Evolutionary conservation across 2,888 invertebrate genomes (phyloP).

Genomic region (Drosophila pseudotakahashii): DNA sequence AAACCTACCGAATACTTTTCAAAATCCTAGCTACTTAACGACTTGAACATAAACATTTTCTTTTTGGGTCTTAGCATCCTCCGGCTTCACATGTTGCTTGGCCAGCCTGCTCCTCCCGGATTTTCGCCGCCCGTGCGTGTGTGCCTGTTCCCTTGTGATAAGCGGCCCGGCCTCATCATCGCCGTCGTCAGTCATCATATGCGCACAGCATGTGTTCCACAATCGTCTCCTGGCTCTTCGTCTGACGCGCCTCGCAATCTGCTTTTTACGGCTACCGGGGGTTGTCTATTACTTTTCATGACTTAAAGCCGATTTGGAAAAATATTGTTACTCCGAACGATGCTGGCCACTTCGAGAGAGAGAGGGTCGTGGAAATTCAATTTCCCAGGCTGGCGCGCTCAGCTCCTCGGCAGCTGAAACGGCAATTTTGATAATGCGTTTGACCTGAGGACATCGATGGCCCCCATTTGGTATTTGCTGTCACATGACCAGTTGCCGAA

Average conservation of each 20-base stretch:
- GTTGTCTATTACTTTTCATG: slow-evolving; percentile 82
- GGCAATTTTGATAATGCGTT: slow-evolving; percentile 78
- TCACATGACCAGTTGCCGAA: slow-evolving; percentile 69
- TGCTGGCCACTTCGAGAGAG: slow-evolving; percentile 52
- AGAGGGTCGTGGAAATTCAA: slow-evolving; percentile 69
- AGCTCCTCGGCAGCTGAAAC: slow-evolving; percentile 66
- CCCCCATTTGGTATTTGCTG: slow-evolving; percentile 63
- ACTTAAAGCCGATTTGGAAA: slow-evolving; percentile 84
- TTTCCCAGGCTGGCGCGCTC: slow-evolving; percentile 57
- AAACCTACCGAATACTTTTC: neutral
- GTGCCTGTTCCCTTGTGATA: slow-evolving; percentile 70
- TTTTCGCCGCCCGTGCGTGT: slow-evolving; percentile 57
- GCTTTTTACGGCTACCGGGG: slow-evolving; percentile 73
- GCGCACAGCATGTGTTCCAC: slow-evolving; percentile 83
- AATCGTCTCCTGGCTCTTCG: slow-evolving; percentile 63
- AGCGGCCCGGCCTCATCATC: slow-evolving; percentile 52
- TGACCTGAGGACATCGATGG: slow-evolving; percentile 81
- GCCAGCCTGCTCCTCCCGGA: slow-evolving; percentile 14
- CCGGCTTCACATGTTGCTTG: slow-evolving; percentile 69
- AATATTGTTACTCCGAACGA: slow-evolving; percentile 80
- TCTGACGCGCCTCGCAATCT: slow-evolving; percentile 74
- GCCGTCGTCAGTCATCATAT: slow-evolving; percentile 69
- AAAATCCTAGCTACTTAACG: slow-evolving; percentile 2
- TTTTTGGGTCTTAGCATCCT: slow-evolving; percentile 16
- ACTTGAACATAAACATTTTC: slow-evolving; percentile 27